Evolutionary conservation across 2,113 vertebrate species (phyloP).

Genomic region (western clawed frog (Xenopus tropicalis)): DNA sequence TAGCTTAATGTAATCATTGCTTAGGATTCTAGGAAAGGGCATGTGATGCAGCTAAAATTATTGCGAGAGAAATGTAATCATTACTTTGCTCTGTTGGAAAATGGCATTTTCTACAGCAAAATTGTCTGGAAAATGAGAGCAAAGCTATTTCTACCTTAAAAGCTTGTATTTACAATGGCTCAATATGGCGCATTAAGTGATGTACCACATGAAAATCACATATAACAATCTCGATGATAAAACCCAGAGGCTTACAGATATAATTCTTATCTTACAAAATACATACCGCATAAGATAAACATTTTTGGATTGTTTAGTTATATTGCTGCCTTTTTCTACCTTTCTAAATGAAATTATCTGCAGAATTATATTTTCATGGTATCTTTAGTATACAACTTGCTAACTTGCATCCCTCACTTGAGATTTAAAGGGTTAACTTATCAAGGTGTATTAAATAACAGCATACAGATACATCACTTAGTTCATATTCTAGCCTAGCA

Average conservation of each 20-base stretch:
- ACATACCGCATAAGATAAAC: neutral
- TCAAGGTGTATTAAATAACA: too few species aligned
- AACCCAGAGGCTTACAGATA: neutral
- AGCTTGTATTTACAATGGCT: slow-evolving; percentile 16
- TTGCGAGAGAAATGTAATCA: slow-evolving; percentile 34
- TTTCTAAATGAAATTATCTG: neutral
- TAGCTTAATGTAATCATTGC: neutral
- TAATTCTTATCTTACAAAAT: neutral
- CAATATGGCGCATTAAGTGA: neutral
- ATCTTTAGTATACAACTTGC: too few species aligned
- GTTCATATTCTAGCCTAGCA: too few species aligned
- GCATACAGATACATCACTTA: too few species aligned
- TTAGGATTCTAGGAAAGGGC: slow-evolving; percentile 40
- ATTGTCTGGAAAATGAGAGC: slow-evolving; percentile 46
- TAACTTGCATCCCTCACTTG: too few species aligned
- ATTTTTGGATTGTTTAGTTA: neutral
- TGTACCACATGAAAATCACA: neutral
- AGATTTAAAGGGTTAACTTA: too few species aligned
- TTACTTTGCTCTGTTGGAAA: slow-evolving; percentile 50
- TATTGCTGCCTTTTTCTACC: neutral
- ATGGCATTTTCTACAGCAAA: slow-evolving; percentile 51
- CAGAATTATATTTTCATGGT: too few species aligned
- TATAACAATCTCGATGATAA: neutral
- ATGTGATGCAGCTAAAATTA: slow-evolving; percentile 27
- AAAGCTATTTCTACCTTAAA: slow-evolving; percentile 51